Evolutionary conservation across 2,113 vertebrate species (phyloP), one percentile per base, ranked within the genome.

Genomic region (Mohoua ochrocephala): DNA sequence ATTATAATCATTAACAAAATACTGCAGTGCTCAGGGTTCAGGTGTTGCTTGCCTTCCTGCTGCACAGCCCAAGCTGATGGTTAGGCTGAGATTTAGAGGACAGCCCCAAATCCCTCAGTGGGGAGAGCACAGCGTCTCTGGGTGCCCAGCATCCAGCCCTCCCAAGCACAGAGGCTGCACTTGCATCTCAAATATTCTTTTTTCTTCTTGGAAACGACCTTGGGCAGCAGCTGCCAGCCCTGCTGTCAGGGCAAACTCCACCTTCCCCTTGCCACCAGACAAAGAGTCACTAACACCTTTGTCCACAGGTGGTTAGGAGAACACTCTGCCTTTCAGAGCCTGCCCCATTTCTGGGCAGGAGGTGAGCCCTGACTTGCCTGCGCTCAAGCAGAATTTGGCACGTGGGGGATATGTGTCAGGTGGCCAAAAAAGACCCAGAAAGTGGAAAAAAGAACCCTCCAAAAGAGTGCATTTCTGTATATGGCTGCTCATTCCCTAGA

Each of bases 1-100:
- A 39, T 83, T 84, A 80, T 88, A 96, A 96, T 90, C 85, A 93
- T 92, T 96, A 96, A 96, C 87, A 80, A 86, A 91, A 59, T 10
- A 63, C 63, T 63, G 20, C 75, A 47, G 82, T 37, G 82, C 85
- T 70, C 19, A 0, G 71, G 82, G 86, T 91, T 47, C 79, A 93
- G 90, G 90, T 69, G 61, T 15, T 13, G 2, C 22, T 82, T 33
- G 57, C n/a, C 39, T 50, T 80, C 67, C 61, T 39, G 47, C 52
- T 68, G 52, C 81, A 39, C 44, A 42, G 41, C 39, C 31, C 65
- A 23, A 23, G 26, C 52, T 4, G 15, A 86, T 57, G 50, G 44
- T 33, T 39, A 64, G 54, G 26, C 52, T 47, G 63, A 30, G 53
- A 54, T 69, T 76, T 6, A 50, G 42, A 70, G 71, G 30, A 44